Evolutionary conservation across 2,797 vertebrate genomes (phyloP), one percentile per base, ranked within the genome.

Genomic region (Tarsius wallacei): DNA sequence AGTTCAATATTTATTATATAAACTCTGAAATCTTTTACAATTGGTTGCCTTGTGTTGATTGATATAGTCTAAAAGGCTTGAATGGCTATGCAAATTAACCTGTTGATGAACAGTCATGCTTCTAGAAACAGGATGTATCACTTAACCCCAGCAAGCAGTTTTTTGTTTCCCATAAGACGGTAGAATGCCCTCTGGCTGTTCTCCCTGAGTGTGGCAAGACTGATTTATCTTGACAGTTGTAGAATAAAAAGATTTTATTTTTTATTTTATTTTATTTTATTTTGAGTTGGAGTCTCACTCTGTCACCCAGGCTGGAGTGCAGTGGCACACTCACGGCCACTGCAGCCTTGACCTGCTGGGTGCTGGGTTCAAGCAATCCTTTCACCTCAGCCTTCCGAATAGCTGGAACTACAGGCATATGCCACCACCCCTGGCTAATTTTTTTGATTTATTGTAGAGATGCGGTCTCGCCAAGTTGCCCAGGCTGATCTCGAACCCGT

Each of bases 111-210:
- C 36, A 77, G 78, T 73, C 47, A 17, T 2, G 0, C n/a, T 51
- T 82, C 94, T 82, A 93, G 94, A 93, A 94, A 92, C 89, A 19
- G 73, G 94, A 94, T 85, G 84, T 96, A 33, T 94, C 90, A 84
- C 31, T 55, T 94, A 90, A 88, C 93, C 90, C 71, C 84, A 78
- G 89, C 31, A 63, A 78, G 82, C 87, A 95, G 86, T 31, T 82
- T 90, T 95, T 94, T 96, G 86, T 98, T 93, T 74, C 73, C 66
- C 89, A 0, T 95, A 33, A 53, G 55, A 70, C 5, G 33, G 28
- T 77, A 73, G 55, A 70, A 12, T 93, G 96, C n/a, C 51, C 82
- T 61, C 94, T 91, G 91, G 73, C 94, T 94, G 31, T 6, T 84
- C 76, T 91, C 0, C 53, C 64, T 28, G 73, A 61, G n/a, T 87